Base-by-base conservation (phyloP, 2,888 invertebrate species). In the Tyria jacobaeae region DNA sequence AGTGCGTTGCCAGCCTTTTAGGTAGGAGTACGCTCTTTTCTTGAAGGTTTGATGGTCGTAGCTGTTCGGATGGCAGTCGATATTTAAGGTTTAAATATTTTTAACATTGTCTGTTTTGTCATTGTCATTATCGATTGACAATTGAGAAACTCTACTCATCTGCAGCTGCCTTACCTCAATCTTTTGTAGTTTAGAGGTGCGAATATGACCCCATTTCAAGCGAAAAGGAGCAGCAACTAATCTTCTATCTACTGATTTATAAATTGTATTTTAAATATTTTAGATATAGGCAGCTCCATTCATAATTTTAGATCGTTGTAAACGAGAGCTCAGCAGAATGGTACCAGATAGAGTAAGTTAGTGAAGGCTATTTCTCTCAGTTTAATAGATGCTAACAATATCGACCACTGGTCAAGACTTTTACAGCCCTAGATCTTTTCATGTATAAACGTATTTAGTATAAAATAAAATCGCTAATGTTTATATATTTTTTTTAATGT, bases 361-460 rank as follows among this genome's bases (percentile, higher is more conserved):
- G 70, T 73, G 78, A 75, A 80, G 85, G 83, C 84, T 85, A 88
- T 87, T 86, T 83, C 83, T 70, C 80, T 72, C 74, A 80, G 83
- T 84, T 85, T 84, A 86, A 86, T 86, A 86, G 86, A 84, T 85
- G 78, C 78, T 84, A 88, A 87, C 86, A 82, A 83, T 86, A 86
- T 84, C 82, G 79, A 77, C 75, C 66, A 69, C 56, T 53, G 76
- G 73, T 68, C 71, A 73, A 66, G 35, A 55, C 44, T 41, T 51
- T 35, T 35, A 51, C 15, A 51, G 14, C 35, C 51, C 47, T 44
- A 31, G 9, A 47, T 34, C 31, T 41, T 55, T 47, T n/a, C 21
- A 17, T 44, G 39, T 54, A 41, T 31, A 54, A 31, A 24, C 3
- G 41, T 17, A 41, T n/a, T 5, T 9, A n/a, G n/a, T 21, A 17